Base-by-base conservation (phyloP, 2,113 vertebrate genomes). In the Hydrochoerus hydrochaeris region DNA sequence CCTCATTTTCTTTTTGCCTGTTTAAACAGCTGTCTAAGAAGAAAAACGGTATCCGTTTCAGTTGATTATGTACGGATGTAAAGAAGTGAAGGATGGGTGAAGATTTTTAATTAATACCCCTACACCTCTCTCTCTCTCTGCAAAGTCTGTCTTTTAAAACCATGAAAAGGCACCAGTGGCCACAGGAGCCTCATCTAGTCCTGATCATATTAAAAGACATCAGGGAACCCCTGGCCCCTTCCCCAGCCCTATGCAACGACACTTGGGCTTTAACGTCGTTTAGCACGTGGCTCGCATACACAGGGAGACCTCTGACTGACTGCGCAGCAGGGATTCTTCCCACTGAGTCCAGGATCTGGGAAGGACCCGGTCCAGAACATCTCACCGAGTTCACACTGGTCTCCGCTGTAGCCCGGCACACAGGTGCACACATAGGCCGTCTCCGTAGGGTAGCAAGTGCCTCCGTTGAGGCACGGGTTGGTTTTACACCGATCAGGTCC, bases 371-470 rank as follows among this genome's bases (percentile, higher is more conserved):
- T 65, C 38, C 24, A 49, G n/a, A 91, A 1, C 84, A 90, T 57
- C 97, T 98, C 98, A 99, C 99, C 99, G 97, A 98, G 98, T 98
- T 99, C 99, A 98, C 99, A 99, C 35, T 94, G 99, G 86, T 99
- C 99, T 3, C 99, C 99, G 5, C 19, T 99, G 98, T 99, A 99
- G 85, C 99, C 99, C 41, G 99, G 99, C 94, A 99, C 98, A 96
- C 99, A 99, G 77, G 98, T 99, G 77, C 99, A 99, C 38, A 98
- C 98, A 58, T 98, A 98, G 96, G 98, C 98, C 7, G 97, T 98
- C 13, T 99, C 99, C 5, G 97, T 99, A 14, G 98, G 98, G 82
- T 98, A 99, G 97, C 99, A 99, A 91, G 99, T 99, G 38, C 99
- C 99, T 93, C 99, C 99, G 83, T 99, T 99, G 78, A 99, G 98